Percentiles rank a stretch among this genome's conserved stretches.
phyloP scores from a whole-genome alignment of 2,888 invertebrate genomes.

The Dysmachus trigonus region DNA sequence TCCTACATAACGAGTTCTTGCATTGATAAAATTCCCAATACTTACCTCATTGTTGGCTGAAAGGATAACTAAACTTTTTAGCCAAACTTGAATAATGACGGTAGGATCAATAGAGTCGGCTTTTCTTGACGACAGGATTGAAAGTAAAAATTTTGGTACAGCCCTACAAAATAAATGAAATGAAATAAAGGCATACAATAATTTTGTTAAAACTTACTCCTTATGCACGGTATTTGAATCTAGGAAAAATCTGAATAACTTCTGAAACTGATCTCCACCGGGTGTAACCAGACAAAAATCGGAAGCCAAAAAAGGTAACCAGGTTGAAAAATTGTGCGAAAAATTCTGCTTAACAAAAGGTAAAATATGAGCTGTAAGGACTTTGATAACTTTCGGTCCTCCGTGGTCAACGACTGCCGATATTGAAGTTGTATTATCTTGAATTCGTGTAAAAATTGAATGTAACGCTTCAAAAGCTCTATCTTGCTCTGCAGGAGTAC shows the following conservation, averaged over 20 bases:
- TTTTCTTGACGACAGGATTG: constrained; percentile 54
- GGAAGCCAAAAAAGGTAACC: constrained; percentile 60
- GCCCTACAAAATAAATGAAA: constrained; percentile 48
- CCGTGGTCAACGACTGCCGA: not conserved
- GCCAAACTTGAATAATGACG: constrained; percentile 60
- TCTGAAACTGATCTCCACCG: constrained; percentile 54
- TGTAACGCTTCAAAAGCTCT: constrained; percentile 60
- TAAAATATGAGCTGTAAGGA: constrained; percentile 58
- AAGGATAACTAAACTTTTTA: constrained; percentile 60
- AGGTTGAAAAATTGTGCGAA: constrained; percentile 55
- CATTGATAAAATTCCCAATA: not conserved
- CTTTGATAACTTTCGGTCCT: constrained; percentile 52
- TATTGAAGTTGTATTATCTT: constrained; percentile 28
- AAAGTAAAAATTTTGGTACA: constrained; percentile 56
- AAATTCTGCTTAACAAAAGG: constrained; percentile 60
- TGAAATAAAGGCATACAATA: not conserved
- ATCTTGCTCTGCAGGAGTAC: constrained; percentile 59
- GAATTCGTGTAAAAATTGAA: constrained; percentile 56
- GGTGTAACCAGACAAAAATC: constrained; percentile 56
- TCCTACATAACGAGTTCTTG: too few species aligned
- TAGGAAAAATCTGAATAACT: constrained; percentile 56
- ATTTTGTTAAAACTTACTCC: constrained; percentile 51
- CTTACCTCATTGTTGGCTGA: constrained; percentile 57
- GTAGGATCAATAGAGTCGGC: constrained; percentile 52
- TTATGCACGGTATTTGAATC: constrained; percentile 56